Conservation (phyloP, 2,113 vertebrate species). For the Peromyscus leucopus region DNA sequence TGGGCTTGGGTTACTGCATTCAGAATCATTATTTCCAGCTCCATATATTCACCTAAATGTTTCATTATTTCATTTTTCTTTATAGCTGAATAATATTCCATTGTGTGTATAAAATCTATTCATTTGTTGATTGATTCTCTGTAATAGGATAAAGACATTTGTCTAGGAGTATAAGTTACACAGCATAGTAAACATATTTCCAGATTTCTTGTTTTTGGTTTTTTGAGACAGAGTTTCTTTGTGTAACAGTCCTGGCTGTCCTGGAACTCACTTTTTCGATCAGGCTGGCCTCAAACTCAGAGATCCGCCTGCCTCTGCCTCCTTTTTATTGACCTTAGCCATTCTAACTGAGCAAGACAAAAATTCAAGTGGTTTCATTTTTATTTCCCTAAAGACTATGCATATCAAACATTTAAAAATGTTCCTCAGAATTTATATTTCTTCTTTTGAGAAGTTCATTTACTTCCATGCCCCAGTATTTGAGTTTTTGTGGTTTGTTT, state of each 20-base stretch:
- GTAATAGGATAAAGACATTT: neutral
- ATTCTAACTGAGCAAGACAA: neutral
- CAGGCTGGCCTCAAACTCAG: too few species aligned
- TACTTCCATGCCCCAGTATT: neutral
- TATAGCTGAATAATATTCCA: neutral
- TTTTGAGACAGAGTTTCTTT: too few species aligned
- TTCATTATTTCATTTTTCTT: too few species aligned
- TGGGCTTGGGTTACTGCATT: neutral
- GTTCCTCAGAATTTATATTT: neutral
- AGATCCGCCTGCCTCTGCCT: too few species aligned
- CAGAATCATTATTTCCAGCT: neutral
- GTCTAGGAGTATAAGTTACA: neutral
- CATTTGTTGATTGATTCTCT: neutral
- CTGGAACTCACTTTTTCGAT: too few species aligned
- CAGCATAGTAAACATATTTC: neutral
- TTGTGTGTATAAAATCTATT: neutral
- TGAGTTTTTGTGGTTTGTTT: neutral
- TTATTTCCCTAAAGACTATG: neutral
- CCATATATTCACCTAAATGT: neutral
- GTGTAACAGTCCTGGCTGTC: too few species aligned
- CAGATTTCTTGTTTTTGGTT: too few species aligned
- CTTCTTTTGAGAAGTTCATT: neutral
- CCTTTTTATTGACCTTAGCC: neutral
- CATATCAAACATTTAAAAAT: neutral
- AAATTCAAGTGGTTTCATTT: neutral